Conservation (phyloP, 2,113 vertebrate species). For the Bombycilla garrulus region DNA sequence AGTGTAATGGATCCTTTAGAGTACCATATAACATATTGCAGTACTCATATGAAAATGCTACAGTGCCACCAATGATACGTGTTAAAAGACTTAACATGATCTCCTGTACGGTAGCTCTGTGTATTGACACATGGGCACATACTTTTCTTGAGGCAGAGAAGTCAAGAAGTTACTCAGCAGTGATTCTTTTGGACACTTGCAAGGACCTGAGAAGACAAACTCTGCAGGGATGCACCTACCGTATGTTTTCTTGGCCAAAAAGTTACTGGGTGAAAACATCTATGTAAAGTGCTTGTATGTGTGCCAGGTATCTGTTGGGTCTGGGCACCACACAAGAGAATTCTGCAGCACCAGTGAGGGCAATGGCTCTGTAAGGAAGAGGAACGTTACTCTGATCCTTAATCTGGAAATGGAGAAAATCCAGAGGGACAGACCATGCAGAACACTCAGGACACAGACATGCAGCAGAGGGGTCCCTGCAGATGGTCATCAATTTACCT, state of each 20-base stretch:
- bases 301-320: not conserved
- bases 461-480: not conserved
- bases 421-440: not conserved
- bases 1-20: conserved; percentile 22
- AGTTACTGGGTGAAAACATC: not conserved
- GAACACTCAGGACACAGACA: not conserved
- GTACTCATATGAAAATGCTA: not conserved
- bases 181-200: not conserved
- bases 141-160: conserved; percentile 3
- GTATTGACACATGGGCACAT: not conserved
- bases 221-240: not conserved
- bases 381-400: not conserved
- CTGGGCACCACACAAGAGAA: not conserved
- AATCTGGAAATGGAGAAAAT: not conserved
- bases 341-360: not conserved
- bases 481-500: not conserved
- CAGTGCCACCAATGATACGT: not conserved
- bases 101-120: not conserved
- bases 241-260: not conserved
- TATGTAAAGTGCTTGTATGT: not conserved
- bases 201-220: not conserved
- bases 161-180: not conserved
- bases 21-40: not conserved
- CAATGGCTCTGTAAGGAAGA: not conserved
- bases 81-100: not conserved